Base-by-base conservation (phyloP, 2,888 invertebrate genomes). In the Dicyrtomina minuta region DNA sequence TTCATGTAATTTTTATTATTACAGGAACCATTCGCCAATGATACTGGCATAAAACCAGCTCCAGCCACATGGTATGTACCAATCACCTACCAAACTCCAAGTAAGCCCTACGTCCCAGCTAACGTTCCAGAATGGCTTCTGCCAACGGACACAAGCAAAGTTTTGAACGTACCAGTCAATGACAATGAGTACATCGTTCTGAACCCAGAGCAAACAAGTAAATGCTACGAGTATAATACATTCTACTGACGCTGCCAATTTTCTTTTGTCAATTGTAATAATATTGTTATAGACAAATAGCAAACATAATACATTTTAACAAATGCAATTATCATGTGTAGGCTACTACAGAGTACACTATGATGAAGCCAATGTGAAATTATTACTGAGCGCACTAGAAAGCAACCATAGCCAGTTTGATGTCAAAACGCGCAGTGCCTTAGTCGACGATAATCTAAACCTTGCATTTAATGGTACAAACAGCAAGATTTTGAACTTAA, bases 341-440 rank as follows among this genome's bases (percentile, higher is more conserved):
- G 76, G 75, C 1, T 74, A 72, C 49, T 77, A 77, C 58, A 62
- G 77, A 26, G 75, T 76, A 0, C 44, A 44, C 2, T 75, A 77
- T 33, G 70, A 72, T 10, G 33, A 55, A 5, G 13, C 27, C n/a
- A 64, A 65, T 13, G 51, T 74, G 15, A 22, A 67, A 6, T 20
- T 59, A 2, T 72, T 75, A n/a, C 69, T 72, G 15, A 67, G 62
- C 22, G 70, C 73, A 41, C 58, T 76, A 6, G 22, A 62, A 6
- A 46, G 33, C 1, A 51, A 74, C 59, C 73, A 71, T 27, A 15
- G 20, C 2, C 66, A 44, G 1, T 62, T 75, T 55, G 71, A 73
- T 49, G 46, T 62, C 24, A 70, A 69, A 60, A 73, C 72, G 1
- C 66, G 74, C 65, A 74, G 73, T 53, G 71, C 70, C 13, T 43